Conservation (phyloP, 2,113 vertebrate species). For the Microcebus griseorufus region DNA sequence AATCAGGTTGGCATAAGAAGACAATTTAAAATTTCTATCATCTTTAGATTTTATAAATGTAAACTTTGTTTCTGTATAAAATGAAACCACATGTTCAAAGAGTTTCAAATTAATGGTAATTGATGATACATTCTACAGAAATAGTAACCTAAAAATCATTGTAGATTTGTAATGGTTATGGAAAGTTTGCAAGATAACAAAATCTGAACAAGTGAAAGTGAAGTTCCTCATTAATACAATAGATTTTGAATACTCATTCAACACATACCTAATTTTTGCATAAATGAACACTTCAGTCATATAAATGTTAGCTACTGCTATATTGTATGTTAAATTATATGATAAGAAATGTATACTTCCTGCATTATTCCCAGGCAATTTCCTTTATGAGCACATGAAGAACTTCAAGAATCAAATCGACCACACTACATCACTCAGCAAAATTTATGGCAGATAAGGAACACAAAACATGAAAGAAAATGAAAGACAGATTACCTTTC, state of each 20-base stretch:
- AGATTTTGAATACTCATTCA: not conserved
- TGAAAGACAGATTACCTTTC: constrained; percentile 64
- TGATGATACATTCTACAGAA: not conserved
- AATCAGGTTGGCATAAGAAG: not conserved
- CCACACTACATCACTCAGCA: not conserved
- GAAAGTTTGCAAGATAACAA: not conserved
- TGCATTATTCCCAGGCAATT: not conserved
- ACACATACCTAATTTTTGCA: not conserved
- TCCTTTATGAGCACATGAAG: not conserved
- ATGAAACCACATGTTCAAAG: not conserved
- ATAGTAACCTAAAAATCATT: not conserved
- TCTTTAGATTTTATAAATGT: not conserved
- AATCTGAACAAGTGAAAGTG: not conserved
- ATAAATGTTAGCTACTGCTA: not conserved
- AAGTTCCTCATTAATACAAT: not conserved
- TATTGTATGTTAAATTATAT: not conserved
- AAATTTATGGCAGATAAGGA: constrained; percentile 62
- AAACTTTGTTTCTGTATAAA: constrained; percentile 5
- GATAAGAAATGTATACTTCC: not conserved
- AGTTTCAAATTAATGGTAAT: not conserved
- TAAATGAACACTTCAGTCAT: not conserved
- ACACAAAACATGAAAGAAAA: constrained; percentile 59
- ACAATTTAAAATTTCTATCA: not conserved
- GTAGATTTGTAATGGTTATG: not conserved
- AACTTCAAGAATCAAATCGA: constrained; percentile 5